Percentiles rank a stretch among this genome's conserved stretches.
These are phyloP conservation scores for Aepyceros melampus DNA, from an alignment of 2,113 vertebrate genomes.

Conservation along the genomic window DNA sequence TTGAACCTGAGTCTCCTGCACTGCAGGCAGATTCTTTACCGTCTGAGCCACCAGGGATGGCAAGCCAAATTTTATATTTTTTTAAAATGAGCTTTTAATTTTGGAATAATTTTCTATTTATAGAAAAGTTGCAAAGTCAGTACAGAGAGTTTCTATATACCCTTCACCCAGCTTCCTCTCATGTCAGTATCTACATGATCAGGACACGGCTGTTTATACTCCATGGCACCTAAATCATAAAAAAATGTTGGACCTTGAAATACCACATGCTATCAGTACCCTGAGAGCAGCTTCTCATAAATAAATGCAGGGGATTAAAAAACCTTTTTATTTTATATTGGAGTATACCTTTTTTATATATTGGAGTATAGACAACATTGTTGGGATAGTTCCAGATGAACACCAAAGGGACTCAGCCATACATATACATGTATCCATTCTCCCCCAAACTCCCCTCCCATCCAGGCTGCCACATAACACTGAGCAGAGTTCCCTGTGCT, in stretches of 20 bases:
- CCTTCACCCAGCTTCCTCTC: neutral
- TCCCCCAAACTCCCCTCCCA: neutral
- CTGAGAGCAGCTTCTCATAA: neutral
- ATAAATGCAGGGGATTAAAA: neutral
- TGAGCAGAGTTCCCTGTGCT: neutral
- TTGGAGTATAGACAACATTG: neutral
- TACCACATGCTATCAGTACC: neutral
- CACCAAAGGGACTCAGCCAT: neutral
- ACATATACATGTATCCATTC: neutral
- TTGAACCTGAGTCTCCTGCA: neutral
- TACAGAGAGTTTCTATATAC: neutral
- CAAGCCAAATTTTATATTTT: neutral
- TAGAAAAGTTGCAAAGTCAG: neutral
- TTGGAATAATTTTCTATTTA: neutral
- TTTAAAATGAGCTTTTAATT: neutral
- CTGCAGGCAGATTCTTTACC: neutral
- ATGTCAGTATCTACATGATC: neutral
- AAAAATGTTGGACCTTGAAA: neutral
- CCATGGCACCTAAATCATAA: neutral
- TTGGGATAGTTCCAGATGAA: neutral
- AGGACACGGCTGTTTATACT: neutral
- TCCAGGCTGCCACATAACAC: neutral
- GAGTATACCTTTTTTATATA: neutral
- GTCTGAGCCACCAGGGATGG: neutral
- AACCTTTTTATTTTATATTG: neutral